Percentiles rank a stretch among this genome's conserved stretches.
phyloP scores from a whole-genome alignment of 2,113 vertebrate species.

The Alligator sinensis region DNA sequence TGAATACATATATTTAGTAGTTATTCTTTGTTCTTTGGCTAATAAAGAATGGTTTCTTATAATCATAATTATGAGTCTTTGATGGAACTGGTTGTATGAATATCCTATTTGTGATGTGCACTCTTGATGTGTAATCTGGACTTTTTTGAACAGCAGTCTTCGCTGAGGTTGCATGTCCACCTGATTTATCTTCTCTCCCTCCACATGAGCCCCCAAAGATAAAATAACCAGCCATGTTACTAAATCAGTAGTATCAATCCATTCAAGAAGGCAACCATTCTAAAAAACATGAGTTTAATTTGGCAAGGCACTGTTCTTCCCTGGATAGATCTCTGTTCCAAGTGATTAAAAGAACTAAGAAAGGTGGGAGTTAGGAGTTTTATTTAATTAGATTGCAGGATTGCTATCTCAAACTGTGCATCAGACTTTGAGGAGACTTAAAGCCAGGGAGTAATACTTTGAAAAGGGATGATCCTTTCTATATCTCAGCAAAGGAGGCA shows the following conservation, averaged over 20 bases:
- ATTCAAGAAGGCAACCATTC: background rate
- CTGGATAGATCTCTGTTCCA: accelerated
- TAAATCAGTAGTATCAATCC: background rate
- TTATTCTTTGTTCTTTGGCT: background rate
- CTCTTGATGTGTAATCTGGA: background rate
- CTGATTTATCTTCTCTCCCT: background rate
- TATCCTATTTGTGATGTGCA: background rate
- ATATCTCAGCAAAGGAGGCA: background rate
- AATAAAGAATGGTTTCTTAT: background rate
- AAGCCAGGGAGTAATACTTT: background rate
- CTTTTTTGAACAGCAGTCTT: background rate
- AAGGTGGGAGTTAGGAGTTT: background rate
- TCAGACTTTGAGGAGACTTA: background rate
- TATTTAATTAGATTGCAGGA: background rate
- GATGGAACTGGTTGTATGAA: background rate
- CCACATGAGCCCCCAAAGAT: background rate
- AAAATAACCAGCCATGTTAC: background rate
- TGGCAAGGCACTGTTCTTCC: background rate
- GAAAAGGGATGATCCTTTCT: background rate
- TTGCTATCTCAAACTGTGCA: background rate
- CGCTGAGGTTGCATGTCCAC: background rate
- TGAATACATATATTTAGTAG: background rate
- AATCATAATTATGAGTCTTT: background rate
- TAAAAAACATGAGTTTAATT: background rate
- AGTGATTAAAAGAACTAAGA: background rate